Conservation (phyloP, 2,113 vertebrate species). For the Columba janthina region DNA sequence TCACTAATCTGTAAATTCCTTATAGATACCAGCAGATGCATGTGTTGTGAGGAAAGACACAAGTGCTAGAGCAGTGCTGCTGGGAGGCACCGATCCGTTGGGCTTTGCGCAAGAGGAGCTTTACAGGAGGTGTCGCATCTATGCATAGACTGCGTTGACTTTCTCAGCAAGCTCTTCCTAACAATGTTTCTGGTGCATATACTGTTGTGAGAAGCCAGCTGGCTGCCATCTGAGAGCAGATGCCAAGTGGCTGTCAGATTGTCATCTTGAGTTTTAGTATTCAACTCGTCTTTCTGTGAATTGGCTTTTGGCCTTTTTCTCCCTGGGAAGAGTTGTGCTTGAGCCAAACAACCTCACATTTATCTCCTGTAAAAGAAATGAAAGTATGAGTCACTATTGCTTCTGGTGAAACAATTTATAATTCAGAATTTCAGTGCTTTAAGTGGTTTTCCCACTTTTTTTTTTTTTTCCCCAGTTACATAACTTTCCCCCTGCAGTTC, state of each 20-base stretch:
- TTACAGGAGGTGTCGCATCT: background rate
- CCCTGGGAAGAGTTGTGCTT: background rate
- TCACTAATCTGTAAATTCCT: background rate
- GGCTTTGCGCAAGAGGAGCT: background rate
- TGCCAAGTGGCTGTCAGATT: slow-evolving; percentile 69
- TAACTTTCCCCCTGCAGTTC: background rate
- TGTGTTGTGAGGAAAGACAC: background rate
- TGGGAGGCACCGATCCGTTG: background rate
- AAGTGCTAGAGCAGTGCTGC: background rate
- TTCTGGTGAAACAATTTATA: slow-evolving; percentile 26
- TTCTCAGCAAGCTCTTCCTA: slow-evolving; percentile 35
- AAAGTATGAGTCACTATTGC: slow-evolving; percentile 24
- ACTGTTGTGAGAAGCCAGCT: slow-evolving; percentile 60
- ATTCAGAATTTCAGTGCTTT: background rate
- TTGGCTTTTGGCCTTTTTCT: slow-evolving; percentile 59
- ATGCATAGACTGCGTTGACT: background rate
- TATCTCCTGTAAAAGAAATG: slow-evolving; percentile 5
- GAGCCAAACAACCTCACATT: slow-evolving; percentile 42
- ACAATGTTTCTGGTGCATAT: slow-evolving; percentile 20
- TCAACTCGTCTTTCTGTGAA: slow-evolving; percentile 8
- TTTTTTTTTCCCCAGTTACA: background rate
- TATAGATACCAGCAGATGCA: rapidly evolving
- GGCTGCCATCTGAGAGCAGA: slow-evolving; percentile 64
- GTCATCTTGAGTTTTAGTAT: slow-evolving; percentile 55
- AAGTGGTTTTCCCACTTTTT: background rate